Percentiles rank a stretch among this genome's conserved stretches.
Conservation (phyloP, 2,888 invertebrate species). For the Capitulum mitella region DNA sequence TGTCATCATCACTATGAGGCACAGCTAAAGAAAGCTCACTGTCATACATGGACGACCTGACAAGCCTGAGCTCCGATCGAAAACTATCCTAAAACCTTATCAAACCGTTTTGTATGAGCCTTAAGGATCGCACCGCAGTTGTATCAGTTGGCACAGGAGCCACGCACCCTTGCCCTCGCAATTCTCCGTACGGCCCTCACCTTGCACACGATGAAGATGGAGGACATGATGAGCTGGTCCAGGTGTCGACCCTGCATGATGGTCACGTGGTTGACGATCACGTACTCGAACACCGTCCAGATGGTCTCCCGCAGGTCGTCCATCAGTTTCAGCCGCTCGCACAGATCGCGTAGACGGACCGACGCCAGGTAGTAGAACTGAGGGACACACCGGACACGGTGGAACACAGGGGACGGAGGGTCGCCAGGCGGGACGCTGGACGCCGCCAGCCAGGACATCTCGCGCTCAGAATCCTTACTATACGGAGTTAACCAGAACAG, state of each 20-base stretch:
- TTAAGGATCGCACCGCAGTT: too few relatives aligned
- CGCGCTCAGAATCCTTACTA: too few relatives aligned
- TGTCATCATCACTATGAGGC: too few relatives aligned
- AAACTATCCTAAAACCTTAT: too few relatives aligned
- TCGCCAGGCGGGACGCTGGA: slow-evolving; percentile 31
- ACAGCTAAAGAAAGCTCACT: too few relatives aligned
- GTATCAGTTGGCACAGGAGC: too few relatives aligned
- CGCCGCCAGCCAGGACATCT: slow-evolving; percentile 15
- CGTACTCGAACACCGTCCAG: slow-evolving; percentile 94
- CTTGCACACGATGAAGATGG: slow-evolving; percentile 89
- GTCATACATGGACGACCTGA: too few relatives aligned
- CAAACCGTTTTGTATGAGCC: too few relatives aligned
- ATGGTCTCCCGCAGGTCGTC: slow-evolving; percentile 70
- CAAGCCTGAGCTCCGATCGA: too few relatives aligned
- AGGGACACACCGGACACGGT: slow-evolving; percentile 42
- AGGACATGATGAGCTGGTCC: slow-evolving; percentile 97
- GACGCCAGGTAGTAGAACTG: slow-evolving; percentile 88
- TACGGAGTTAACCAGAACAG: too few relatives aligned
- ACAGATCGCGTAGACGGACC: slow-evolving; percentile 84
- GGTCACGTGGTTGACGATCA: slow-evolving; percentile 70
- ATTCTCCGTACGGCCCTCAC: too few relatives aligned
- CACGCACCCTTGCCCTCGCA: too few relatives aligned
- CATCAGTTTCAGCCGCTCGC: slow-evolving; percentile 62
- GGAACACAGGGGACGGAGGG: slow-evolving; percentile 38
- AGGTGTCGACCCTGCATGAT: slow-evolving; percentile 89